Conservation (phyloP, 1,140 invertebrate genomes). For the Catajapyx aquilonaris region DNA sequence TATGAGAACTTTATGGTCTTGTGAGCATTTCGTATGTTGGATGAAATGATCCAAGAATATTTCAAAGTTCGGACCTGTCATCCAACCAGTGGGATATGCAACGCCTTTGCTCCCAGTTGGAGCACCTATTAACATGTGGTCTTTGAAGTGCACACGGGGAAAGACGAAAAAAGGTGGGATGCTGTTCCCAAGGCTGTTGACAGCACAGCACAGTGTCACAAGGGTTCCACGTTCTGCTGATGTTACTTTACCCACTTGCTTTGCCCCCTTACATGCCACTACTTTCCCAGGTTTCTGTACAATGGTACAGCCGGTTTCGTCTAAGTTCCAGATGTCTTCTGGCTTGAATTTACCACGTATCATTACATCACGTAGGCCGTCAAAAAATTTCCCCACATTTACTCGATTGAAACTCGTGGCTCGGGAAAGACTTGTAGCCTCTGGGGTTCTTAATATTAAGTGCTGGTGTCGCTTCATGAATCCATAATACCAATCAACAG, state of each 20-base stretch:
- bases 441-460: too few species aligned
- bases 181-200: constrained; percentile 12
- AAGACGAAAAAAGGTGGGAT: too few species aligned
- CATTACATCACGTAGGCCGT: too few species aligned
- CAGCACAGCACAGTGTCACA: constrained; percentile 17
- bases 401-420: too few species aligned
- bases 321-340: too few species aligned
- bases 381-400: too few species aligned
- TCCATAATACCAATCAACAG: too few species aligned
- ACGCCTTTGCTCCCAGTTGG: constrained; percentile 19
- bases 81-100: constrained; percentile 19
- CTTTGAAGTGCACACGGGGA: constrained; percentile 12
- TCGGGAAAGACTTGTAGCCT: too few species aligned
- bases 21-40: constrained; percentile 14
- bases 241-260: constrained; percentile 18
- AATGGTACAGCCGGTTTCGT: too few species aligned
- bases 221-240: constrained; percentile 20
- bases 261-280: constrained; percentile 16
- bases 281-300: constrained; percentile 19
- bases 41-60: constrained; percentile 19
- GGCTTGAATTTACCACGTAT: too few species aligned
- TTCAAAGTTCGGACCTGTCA: constrained; percentile 16
- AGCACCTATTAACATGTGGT: constrained; percentile 14
- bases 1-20: constrained; percentile 17
- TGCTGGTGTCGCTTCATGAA: too few species aligned